Base-by-base conservation (phyloP, 2,797 vertebrate species). In the Xiphophorus birchmanni region DNA sequence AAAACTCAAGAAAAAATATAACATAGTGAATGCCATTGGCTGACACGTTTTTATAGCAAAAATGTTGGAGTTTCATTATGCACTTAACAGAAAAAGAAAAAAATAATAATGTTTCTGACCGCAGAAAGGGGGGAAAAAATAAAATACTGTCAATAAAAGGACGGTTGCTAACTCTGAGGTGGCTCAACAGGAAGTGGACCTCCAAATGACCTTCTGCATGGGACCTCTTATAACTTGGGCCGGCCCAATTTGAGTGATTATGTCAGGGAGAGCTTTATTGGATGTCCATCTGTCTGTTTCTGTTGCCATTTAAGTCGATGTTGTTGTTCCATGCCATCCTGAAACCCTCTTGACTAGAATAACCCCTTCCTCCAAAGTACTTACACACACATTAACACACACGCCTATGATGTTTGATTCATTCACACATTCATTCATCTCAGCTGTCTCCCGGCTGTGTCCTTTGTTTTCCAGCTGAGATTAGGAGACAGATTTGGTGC, bases 401-500 rank as follows among this genome's bases (percentile, higher is more conserved):
- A 76, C 50, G 26, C 79, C 0, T 45, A 32, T 15, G 15, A 69
- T 23, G 74, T 77, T 69, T 81, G 35, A 80, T 88, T 86, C 84
- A 84, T 84, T 89, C 78, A 83, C 85, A 76, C 75, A 26, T 84
- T 60, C 84, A 89, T 91, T 91, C 84, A 80, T 93, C 86, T 89
- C 75, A 69, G 77, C 82, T 77, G 83, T 91, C 89, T 80, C 74
- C 74, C 73, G 47, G 71, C 88, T 74, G 13, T 79, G 86, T 88
- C 87, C 90, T 94, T 93, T 93, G 88, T 93, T 91, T 92, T 84
- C 81, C 89, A 85, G 84, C 83, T 79, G 87, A 93, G 92, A 94
- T 94, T 92, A 94, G 90, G 90, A 91, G 86, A 88, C 91, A 90
- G 90, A 94, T 93, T 89, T 87, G 85, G 82, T 87, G 87, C 90